Conservation (phyloP, 2,888 invertebrate species). For the Lepidocyrtinus sp. region DNA sequence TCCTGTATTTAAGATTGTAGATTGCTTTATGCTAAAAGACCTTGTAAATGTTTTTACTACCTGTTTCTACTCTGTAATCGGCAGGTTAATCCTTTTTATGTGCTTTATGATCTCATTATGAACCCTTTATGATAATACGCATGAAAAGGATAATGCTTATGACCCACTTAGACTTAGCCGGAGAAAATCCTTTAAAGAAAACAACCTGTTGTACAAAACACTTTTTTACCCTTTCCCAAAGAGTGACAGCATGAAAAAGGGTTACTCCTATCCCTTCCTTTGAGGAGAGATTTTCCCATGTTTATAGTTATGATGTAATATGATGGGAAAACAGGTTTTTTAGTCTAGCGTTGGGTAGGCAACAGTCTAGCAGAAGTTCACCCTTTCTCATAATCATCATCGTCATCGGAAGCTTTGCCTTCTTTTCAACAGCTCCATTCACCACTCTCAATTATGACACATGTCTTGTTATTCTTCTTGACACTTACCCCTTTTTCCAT, state of each 20-base stretch:
- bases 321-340: constrained; percentile 44
- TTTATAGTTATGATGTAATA: constrained; percentile 38
- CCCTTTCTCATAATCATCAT: constrained; percentile 36
- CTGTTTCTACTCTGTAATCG: background rate
- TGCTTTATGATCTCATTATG: constrained; percentile 15
- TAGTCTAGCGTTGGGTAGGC: constrained; percentile 32
- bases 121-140: background rate
- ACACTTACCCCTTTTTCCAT: constrained; percentile 18
- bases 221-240: background rate
- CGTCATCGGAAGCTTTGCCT: background rate
- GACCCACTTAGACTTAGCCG: background rate
- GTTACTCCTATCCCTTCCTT: background rate
- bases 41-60: background rate
- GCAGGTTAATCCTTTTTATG: background rate
- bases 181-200: background rate
- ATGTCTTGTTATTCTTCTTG: constrained; percentile 31
- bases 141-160: constrained; percentile 5
- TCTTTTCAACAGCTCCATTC: constrained; percentile 24
- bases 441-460: constrained; percentile 33
- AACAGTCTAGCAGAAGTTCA: constrained; percentile 44
- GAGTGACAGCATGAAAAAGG: background rate
- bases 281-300: background rate
- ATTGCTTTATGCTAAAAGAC: too few relatives aligned
- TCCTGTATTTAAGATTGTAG: too few relatives aligned
- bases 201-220: background rate